A percentile compares a stretch with the other conserved stretches of the same genome.
phyloP scores from a whole-genome alignment of 1,140 invertebrate genomes.

The Eupeodes corollae region DNA sequence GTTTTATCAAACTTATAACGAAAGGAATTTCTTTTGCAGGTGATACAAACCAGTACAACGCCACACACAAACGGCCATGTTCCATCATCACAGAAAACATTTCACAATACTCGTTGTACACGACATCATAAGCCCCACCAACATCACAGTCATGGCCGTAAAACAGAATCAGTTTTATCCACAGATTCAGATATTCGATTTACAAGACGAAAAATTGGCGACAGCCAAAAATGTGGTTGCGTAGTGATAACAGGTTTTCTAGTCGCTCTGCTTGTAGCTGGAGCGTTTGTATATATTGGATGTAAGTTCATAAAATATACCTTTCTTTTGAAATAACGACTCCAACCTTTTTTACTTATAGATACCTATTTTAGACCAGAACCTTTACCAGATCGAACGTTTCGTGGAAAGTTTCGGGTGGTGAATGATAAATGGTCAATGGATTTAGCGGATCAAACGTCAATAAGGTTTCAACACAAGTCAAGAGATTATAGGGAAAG shows the following conservation, averaged over 20 bases:
- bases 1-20: neutral
- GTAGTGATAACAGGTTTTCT: constrained; percentile 72
- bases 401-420: constrained; percentile 64
- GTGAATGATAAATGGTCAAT: constrained; percentile 52
- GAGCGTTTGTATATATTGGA: constrained; percentile 72
- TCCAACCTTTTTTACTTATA: constrained; percentile 39
- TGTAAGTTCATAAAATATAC: constrained; percentile 52
- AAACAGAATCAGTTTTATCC: constrained; percentile 64
- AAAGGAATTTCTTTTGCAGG: constrained; percentile 3
- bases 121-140: constrained; percentile 29
- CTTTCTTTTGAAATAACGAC: neutral
- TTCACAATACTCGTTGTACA: constrained; percentile 33
- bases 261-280: constrained; percentile 65
- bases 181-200: constrained; percentile 76
- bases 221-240: constrained; percentile 69
- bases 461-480: constrained; percentile 50
- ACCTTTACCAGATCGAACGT: constrained; percentile 62
- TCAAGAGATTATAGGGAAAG: constrained; percentile 62
- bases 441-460: constrained; percentile 53
- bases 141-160: constrained; percentile 17
- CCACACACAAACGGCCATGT: constrained; percentile 4
- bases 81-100: constrained; percentile 20
- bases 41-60: constrained; percentile 2
- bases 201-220: constrained; percentile 65
- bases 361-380: constrained; percentile 70